These are phyloP conservation scores for Apocheima hispidaria DNA, from an alignment of 2,888 invertebrate species.

Conservation along the genomic window DNA sequence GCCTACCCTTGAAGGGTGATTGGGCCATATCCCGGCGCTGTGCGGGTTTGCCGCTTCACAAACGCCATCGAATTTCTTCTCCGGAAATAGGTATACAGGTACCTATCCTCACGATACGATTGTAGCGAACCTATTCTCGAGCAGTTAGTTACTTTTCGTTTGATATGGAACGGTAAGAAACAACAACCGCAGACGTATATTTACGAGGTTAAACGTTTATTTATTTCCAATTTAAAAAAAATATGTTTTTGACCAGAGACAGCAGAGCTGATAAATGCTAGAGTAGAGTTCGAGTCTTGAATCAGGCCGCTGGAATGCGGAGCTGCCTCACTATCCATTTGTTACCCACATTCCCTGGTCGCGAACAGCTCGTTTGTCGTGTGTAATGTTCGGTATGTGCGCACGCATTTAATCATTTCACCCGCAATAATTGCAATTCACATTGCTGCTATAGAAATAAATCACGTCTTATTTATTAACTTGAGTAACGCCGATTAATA, in stretches of 20 bases:
- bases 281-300: neutral
- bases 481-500: neutral
- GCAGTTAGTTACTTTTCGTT: no score
- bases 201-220: no score
- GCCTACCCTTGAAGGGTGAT: no score
- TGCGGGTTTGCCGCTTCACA: no score
- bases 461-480: neutral
- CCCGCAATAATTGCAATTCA: slow-evolving; percentile 10
- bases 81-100: no score
- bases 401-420: slow-evolving; percentile 11
- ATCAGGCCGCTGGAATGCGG: neutral
- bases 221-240: no score
- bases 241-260: neutral
- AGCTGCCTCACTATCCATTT: neutral
- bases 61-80: no score
- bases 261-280: neutral
- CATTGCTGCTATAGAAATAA: neutral
- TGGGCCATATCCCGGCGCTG: no score
- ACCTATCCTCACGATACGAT: no score
- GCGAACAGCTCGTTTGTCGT: slow-evolving; percentile 10
- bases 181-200: no score
- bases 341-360: neutral
- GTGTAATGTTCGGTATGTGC: slow-evolving; percentile 1
- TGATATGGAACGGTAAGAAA: no score
- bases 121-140: no score